phyloP scores from a whole-genome alignment of 2,888 invertebrate species.

The Drosophila greeni region DNA sequence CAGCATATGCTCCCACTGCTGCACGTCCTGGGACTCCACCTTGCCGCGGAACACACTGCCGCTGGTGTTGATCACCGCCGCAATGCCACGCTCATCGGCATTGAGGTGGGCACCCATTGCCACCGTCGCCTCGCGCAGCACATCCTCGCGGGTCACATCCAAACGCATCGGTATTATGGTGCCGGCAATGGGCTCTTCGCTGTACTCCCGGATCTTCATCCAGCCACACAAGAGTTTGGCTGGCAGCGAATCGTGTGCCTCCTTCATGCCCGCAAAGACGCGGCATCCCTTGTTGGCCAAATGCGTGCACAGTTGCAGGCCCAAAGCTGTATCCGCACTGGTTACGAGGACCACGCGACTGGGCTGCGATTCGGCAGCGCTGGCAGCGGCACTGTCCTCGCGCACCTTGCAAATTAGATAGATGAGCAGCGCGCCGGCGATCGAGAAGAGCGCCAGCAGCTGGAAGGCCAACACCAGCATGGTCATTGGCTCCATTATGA shows the following conservation, averaged over 20 bases:
- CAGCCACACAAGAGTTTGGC: constrained; percentile 82
- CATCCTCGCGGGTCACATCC: constrained; percentile 89
- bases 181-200: constrained; percentile 77
- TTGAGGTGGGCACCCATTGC: constrained; percentile 89
- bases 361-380: constrained; percentile 73
- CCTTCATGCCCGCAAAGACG: constrained; percentile 86
- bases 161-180: constrained; percentile 86
- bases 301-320: constrained; percentile 87
- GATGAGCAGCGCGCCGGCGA: constrained; percentile 89
- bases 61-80: constrained; percentile 91
- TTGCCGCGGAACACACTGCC: constrained; percentile 86
- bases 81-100: constrained; percentile 88
- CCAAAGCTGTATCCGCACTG: constrained; percentile 88
- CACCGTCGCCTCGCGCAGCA: constrained; percentile 88
- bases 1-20: constrained; percentile 84
- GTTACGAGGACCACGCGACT: constrained; percentile 88
- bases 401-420: constrained; percentile 88
- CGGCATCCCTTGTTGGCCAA: constrained; percentile 86
- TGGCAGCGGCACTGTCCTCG: constrained; percentile 80
- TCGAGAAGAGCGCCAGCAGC: constrained; percentile 88
- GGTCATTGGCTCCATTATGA: constrained; percentile 88
- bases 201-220: constrained; percentile 82
- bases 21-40: constrained; percentile 83
- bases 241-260: constrained; percentile 81
- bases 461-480: constrained; percentile 89